A percentile compares a stretch with the other conserved stretches of the same genome.
phyloP scores from a whole-genome alignment of 1,140 invertebrate genomes.

The Drosophila bipectinata region DNA sequence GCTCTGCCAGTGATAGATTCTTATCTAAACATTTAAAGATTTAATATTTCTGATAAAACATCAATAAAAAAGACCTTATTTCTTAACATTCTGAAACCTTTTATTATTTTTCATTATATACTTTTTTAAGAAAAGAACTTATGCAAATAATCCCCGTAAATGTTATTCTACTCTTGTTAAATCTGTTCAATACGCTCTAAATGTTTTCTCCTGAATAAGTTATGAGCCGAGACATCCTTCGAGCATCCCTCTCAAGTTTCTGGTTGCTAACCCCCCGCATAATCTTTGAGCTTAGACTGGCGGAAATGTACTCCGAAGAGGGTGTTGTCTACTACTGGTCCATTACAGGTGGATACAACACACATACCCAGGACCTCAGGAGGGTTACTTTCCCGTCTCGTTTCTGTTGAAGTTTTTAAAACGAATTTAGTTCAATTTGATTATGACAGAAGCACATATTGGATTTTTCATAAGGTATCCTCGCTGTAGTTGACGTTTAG shows the following conservation, averaged over 20 bases:
- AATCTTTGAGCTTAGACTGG: slow-evolving; percentile 22
- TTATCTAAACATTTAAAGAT: background rate
- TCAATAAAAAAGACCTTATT: too few species aligned
- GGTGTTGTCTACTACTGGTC: slow-evolving; percentile 51
- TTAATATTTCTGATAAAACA: too few species aligned
- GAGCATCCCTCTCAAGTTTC: slow-evolving; percentile 6
- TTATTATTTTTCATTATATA: too few species aligned
- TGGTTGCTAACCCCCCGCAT: background rate
- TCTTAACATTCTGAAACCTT: too few species aligned
- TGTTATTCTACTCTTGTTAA: background rate
- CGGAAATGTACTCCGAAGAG: slow-evolving; percentile 16
- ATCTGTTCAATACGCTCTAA: background rate
- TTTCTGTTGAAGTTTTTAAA: slow-evolving; percentile 54
- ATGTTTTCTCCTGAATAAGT: slow-evolving; percentile 1
- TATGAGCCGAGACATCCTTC: background rate
- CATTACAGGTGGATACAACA: slow-evolving; percentile 63
- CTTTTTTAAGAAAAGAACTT: background rate
- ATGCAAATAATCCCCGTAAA: background rate
- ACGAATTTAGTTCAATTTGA: slow-evolving; percentile 68
- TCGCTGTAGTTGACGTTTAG: slow-evolving; percentile 53
- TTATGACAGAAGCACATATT: slow-evolving; percentile 58
- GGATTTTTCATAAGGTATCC: slow-evolving; percentile 5
- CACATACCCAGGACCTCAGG: background rate
- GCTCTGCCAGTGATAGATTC: background rate
- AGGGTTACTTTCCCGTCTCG: slow-evolving; percentile 32